Percentiles rank a stretch among this genome's conserved stretches.
Evolutionary conservation across 2,888 invertebrate genomes (phyloP).

Genomic region (Palloptera scutellata): DNA sequence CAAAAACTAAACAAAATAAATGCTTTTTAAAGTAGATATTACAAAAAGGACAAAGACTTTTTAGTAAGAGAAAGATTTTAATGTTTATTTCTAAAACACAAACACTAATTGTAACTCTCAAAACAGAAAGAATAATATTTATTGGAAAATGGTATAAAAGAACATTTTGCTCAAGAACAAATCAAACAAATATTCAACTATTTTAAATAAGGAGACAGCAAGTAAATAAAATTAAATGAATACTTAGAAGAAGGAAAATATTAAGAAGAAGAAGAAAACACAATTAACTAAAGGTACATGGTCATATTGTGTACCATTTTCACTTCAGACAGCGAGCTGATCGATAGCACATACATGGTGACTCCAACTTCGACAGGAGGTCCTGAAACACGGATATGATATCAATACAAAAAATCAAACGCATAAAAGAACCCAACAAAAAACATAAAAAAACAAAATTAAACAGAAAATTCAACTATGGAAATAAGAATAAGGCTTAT

Average conservation of each 20-base stretch:
- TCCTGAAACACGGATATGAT: constrained; percentile 75
- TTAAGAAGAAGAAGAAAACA: constrained; percentile 5
- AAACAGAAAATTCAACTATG: too few relatives aligned
- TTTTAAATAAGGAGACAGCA: too few relatives aligned
- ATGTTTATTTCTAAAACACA: not conserved
- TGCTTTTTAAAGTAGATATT: not conserved
- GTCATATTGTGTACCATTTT: constrained; percentile 83
- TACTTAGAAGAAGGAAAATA: too few relatives aligned
- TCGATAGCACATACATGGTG: constrained; percentile 98
- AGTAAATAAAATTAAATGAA: too few relatives aligned
- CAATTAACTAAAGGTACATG: constrained; percentile 50
- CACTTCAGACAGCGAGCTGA: constrained; percentile 98
- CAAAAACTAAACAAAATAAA: too few relatives aligned
- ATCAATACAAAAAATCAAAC: constrained; percentile 19
- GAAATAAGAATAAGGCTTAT: too few relatives aligned
- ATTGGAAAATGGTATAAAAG: too few relatives aligned
- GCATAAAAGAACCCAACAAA: not conserved
- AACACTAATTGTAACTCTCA: not conserved
- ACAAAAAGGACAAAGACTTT: constrained; percentile 7
- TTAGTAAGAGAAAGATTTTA: not conserved
- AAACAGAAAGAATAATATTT: not conserved
- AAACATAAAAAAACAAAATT: constrained; percentile 4
- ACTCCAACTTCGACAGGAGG: constrained; percentile 97
- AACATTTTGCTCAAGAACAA: too few relatives aligned
- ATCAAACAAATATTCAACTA: too few relatives aligned